Evolutionary conservation across 2,888 invertebrate genomes (phyloP), one percentile per base, ranked within the genome.

Genomic region (Teleiodes luculella): DNA sequence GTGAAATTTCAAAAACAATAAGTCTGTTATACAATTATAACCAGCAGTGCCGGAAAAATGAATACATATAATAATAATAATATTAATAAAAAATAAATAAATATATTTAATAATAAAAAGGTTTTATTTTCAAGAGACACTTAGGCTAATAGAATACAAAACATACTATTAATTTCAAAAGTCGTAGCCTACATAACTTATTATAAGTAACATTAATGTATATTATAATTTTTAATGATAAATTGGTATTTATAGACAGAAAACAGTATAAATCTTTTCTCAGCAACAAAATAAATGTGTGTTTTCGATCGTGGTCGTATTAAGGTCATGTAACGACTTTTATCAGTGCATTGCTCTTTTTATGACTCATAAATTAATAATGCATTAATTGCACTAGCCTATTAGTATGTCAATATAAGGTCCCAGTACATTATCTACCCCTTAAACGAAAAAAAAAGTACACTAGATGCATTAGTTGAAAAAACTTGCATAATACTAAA

Each of bases 341-440:
- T 79, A 80, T 78, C 78, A 70, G 74, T 74, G 71, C 77, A 74
- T 71, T 73, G 74, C 57, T 66, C 76, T 74, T 74, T 76, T 74
- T 72, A 74, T 75, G 72, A 72, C 59, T 67, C 69, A 68, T 55
- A 54, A 56, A 13, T 13, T 57, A 57, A 54, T 65, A 62, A 60
- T 60, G 65, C 65, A 66, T 66, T 62, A 67, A 71, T 65, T 68
- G 63, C 62, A 66, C 62, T 66, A 67, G n/a, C n/a, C n/a, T 65
- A 63, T 47, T 52, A 53, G 56, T 56, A 57, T 57, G 55, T n/a
- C 24, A 20, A 43, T 43, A 20, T 18, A 37, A 37, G 14, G 7
- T 52, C 54, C 54, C 55, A 45, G 5, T 8, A 11, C n/a, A 33
- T 13, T 7, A 6, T 5, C 5, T 13, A 35, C 35, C 6, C 14